A percentile compares a stretch with the other conserved stretches of the same genome.
These are phyloP conservation scores for Phortica okadai DNA, from an alignment of 2,888 invertebrate genomes.

Conservation along the genomic window DNA sequence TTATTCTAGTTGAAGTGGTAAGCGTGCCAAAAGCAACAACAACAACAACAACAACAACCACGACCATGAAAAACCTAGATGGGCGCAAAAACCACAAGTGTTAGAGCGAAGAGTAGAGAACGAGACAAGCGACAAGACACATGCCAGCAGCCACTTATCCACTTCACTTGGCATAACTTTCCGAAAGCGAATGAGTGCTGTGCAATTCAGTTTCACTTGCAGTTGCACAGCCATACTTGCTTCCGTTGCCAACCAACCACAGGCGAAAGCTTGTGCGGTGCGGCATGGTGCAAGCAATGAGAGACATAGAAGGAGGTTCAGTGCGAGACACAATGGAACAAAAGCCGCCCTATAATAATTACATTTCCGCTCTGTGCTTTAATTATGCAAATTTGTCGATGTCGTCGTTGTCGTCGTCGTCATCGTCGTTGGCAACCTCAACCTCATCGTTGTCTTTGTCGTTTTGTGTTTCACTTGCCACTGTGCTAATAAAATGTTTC, in stretches of 20 bases:
- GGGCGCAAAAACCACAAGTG: neutral
- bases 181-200: neutral
- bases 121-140: neutral
- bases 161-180: conserved; percentile 32
- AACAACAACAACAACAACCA: neutral
- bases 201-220: conserved; percentile 15
- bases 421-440: neutral
- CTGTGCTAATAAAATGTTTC: conserved; percentile 27
- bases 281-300: too few relatives aligned
- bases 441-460: neutral
- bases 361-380: conserved; percentile 50
- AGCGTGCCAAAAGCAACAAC: conserved; percentile 14
- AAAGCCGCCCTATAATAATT: conserved; percentile 55
- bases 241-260: neutral
- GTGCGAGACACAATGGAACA: neutral
- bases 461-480: neutral
- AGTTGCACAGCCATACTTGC: neutral
- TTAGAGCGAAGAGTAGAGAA: neutral
- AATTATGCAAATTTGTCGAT: conserved; percentile 67
- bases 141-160: conserved; percentile 31
- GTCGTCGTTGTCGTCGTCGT: conserved; percentile 1
- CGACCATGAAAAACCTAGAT: neutral
- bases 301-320: neutral
- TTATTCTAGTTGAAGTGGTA: conserved; percentile 10
- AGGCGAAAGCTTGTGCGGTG: too few relatives aligned